phyloP scores from a whole-genome alignment of 2,797 vertebrate species.

The Muscicapa comitata region DNA sequence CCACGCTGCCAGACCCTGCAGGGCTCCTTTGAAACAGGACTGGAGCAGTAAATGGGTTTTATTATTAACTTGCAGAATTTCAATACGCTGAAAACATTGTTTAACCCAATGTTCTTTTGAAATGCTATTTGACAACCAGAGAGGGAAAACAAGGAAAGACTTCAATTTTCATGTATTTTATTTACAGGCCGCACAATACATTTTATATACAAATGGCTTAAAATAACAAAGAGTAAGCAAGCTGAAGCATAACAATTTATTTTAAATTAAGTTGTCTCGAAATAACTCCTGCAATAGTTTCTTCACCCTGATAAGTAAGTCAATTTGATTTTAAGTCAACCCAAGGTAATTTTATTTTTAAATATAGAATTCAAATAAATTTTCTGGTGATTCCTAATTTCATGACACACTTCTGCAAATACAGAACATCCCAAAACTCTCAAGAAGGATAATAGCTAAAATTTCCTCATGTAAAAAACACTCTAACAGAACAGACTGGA shows the following conservation, averaged over 20 bases:
- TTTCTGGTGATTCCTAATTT: neutral
- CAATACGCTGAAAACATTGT: neutral
- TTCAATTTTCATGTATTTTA: conserved; percentile 56
- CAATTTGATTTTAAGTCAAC: conserved; percentile 32
- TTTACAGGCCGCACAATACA: conserved; percentile 66
- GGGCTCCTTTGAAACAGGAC: neutral
- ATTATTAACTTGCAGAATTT: neutral
- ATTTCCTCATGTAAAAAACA: neutral
- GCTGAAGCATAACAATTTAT: conserved; percentile 58
- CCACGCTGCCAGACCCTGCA: fast-evolving
- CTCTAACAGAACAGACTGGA: neutral
- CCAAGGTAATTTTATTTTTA: conserved; percentile 7
- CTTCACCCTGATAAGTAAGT: conserved; percentile 58
- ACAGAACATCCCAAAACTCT: neutral
- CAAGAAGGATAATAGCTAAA: neutral
- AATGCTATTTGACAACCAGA: neutral
- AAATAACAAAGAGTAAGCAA: conserved; percentile 64
- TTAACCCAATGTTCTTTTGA: neutral
- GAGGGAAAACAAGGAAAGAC: neutral
- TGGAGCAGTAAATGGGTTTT: neutral
- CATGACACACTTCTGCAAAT: neutral
- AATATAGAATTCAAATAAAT: conserved; percentile 3
- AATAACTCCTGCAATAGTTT: conserved; percentile 55
- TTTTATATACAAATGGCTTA: conserved; percentile 71
- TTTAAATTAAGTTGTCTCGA: conserved; percentile 56